phyloP scores from a whole-genome alignment of 1,140 invertebrate genomes.

The Microplitis demolitor region DNA sequence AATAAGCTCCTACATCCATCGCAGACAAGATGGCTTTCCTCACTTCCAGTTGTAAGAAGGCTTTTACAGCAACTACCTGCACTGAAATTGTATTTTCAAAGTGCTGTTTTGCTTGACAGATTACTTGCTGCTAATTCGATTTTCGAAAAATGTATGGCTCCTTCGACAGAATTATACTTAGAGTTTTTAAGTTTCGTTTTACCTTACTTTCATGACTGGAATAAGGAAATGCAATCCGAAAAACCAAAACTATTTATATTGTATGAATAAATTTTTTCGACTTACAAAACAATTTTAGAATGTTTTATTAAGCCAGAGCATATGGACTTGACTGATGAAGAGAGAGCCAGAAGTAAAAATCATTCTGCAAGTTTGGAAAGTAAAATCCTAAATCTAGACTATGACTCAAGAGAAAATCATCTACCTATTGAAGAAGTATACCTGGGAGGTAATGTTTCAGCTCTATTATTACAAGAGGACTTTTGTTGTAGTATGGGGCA shows the following conservation, averaged over 20 bases:
- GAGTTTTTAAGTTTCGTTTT: conserved; percentile 23
- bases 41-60: conserved; percentile 27
- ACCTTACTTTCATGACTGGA: conserved; percentile 18
- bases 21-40: conserved; percentile 33
- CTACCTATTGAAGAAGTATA: too few relatives aligned
- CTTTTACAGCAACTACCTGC: conserved; percentile 30
- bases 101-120: not conserved
- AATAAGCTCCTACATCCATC: conserved; percentile 39
- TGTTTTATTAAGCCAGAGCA: conserved; percentile 30
- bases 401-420: too few relatives aligned
- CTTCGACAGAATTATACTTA: conserved; percentile 1
- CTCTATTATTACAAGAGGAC: not conserved
- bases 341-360: not conserved
- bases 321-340: not conserved
- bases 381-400: too few relatives aligned
- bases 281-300: conserved; percentile 27
- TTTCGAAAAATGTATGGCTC: conserved; percentile 6
- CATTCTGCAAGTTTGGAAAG: not conserved
- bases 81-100: conserved; percentile 25
- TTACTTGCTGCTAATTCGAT: conserved; percentile 1
- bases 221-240: conserved; percentile 29
- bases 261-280: conserved; percentile 13
- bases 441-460: too few relatives aligned
- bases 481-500: not conserved
- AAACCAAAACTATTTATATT: conserved; percentile 29